Base-by-base conservation (phyloP, 2,113 vertebrate species). In the Nothoprocta perdicaria region DNA sequence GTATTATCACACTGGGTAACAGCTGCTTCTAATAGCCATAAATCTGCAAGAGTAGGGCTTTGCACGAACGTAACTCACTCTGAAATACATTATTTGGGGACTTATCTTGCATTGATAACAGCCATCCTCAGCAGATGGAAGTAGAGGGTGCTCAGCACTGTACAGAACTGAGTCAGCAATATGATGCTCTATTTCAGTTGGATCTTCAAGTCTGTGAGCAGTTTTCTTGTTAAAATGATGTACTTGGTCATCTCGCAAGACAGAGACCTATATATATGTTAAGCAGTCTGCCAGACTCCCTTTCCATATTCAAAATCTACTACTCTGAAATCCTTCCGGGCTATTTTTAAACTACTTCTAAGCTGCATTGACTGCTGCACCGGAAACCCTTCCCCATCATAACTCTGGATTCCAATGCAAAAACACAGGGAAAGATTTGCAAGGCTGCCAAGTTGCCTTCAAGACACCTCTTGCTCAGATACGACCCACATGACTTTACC, bases 401-500 rank as follows among this genome's bases (percentile, higher is more conserved):
- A 88, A 91, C 31, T 76, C 80, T 77, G 84, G 46, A 90, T 84
- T 85, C 77, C 74, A 75, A n/a, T 40, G 85, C 43, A 55, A 78
- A 88, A 90, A 87, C 29, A 80, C 41, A 80, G 50, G 77, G 83
- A 69, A 93, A 95, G 52, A 66, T 95, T 98, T 96, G 97, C 96
- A 97, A 97, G 91, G 86, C 69, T 78, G 68, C 74, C 95, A 74
- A 94, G 95, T 89, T 97, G 95, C 86, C 92, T 96, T 97, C 94
- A 96, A 91, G 52, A 88, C 31, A 90, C 63, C 61, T 79, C 65
- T 88, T 90, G 65, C 78, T 87, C 74, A 90, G 63, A 73, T 75
- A 71, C 12, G 83, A 94, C 92, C 89, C 84, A 63, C 63, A 50
- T 40, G 53, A 91, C 55, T 93, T 91, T 98, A 99, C 99, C 99